These are phyloP conservation scores for Centropus bengalensis DNA, from an alignment of 2,113 vertebrate genomes.

Conservation along the genomic window DNA sequence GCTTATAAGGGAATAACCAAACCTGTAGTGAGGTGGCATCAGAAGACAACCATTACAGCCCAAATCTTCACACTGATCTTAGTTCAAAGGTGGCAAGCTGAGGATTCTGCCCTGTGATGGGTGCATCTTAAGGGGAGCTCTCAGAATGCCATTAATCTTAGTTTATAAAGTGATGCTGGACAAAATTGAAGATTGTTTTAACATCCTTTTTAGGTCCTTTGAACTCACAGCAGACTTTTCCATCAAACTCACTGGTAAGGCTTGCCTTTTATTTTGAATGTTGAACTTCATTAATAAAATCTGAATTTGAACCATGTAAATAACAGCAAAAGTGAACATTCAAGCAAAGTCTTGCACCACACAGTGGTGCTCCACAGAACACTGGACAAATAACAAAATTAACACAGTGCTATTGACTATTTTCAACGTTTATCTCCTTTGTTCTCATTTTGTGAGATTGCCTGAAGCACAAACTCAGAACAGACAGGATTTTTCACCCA, in stretches of 20 bases:
- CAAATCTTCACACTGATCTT: not conserved
- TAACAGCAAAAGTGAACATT: not conserved
- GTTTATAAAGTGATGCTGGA: not conserved
- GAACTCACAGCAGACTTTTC: not conserved
- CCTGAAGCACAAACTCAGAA: not conserved
- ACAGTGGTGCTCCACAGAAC: not conserved
- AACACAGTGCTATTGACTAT: not conserved
- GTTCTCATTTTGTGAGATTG: not conserved
- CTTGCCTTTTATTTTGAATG: not conserved
- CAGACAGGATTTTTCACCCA: not conserved
- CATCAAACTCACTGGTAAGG: not conserved
- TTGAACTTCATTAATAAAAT: not conserved
- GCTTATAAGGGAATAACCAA: not conserved
- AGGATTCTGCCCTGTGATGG: not conserved
- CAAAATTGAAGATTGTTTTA: not conserved
- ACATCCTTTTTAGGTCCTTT: not conserved
- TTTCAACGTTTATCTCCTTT: not conserved
- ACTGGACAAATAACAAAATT: not conserved
- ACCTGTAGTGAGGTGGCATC: not conserved
- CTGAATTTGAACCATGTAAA: not conserved
- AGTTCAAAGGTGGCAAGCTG: not conserved
- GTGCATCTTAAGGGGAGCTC: not conserved
- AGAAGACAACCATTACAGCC: not conserved
- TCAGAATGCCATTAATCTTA: not conserved
- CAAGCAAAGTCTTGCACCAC: not conserved